Conservation (phyloP, 2,113 vertebrate species). For the Pavo muticus region DNA sequence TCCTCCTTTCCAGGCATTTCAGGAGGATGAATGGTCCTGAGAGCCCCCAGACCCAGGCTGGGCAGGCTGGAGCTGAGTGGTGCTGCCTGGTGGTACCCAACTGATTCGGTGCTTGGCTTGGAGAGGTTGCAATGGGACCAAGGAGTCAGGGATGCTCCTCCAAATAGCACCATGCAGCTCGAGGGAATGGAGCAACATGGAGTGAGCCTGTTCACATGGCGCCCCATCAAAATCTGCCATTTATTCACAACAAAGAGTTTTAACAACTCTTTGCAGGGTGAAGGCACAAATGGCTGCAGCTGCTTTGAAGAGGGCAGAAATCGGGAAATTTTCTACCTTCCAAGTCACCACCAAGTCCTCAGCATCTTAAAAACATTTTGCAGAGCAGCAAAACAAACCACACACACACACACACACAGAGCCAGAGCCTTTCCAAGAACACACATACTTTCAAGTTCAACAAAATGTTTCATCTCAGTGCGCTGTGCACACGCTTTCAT, state of each 20-base stretch:
- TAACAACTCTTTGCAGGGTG: not conserved
- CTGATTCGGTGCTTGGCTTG: fast-evolving
- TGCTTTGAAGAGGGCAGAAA: not conserved
- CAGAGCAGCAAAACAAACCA: not conserved
- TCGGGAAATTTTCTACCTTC: not conserved
- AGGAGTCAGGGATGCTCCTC: not conserved
- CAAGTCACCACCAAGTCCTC: not conserved
- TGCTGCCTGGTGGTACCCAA: not conserved
- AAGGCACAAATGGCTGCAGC: not conserved
- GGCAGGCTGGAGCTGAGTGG: not conserved
- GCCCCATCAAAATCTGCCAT: not conserved
- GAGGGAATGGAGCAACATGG: not conserved
- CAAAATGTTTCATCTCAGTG: not conserved
- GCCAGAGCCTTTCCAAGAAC: not conserved
- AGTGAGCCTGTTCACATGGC: fast-evolving
- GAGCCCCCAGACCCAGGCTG: not conserved
- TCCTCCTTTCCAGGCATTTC: not conserved
- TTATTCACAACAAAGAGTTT: not conserved
- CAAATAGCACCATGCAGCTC: fast-evolving
- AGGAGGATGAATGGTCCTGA: not conserved
- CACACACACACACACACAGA: not conserved
- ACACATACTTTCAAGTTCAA: not conserved
- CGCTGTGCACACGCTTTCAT: not conserved
- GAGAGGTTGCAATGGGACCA: not conserved
- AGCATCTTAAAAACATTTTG: not conserved